phyloP scores from a whole-genome alignment of 2,888 invertebrate genomes.

The Mythimna ferrago region DNA sequence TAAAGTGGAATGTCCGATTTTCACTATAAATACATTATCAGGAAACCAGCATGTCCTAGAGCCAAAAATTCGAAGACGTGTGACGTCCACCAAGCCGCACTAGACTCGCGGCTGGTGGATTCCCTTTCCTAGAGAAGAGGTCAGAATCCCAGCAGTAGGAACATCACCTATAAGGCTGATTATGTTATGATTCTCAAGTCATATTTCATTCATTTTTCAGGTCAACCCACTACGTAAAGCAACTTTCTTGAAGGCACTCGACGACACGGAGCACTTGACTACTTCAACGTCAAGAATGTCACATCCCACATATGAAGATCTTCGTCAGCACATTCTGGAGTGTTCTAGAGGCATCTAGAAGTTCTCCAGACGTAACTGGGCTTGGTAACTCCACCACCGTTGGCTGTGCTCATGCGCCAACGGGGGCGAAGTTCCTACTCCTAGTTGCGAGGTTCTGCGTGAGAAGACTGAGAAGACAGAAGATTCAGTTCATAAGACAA shows the following conservation, averaged over 20 bases:
- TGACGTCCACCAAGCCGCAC: no score
- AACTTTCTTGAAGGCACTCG: background rate
- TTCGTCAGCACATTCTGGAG: slow-evolving; percentile 21
- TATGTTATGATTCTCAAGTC: slow-evolving; percentile 6
- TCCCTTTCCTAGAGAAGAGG: no score
- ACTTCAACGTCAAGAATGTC: no score
- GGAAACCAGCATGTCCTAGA: no score
- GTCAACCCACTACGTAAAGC: background rate
- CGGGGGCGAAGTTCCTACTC: slow-evolving; percentile 95
- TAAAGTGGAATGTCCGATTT: no score
- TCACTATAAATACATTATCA: no score
- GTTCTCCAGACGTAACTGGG: slow-evolving; percentile 85
- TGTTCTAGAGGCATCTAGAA: slow-evolving; percentile 40
- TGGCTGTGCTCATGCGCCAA: slow-evolving; percentile 93
- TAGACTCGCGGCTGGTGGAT: no score
- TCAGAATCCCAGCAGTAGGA: no score
- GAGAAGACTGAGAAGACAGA: slow-evolving; percentile 3
- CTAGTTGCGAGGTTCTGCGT: slow-evolving; percentile 89
- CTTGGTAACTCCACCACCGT: slow-evolving; percentile 97
- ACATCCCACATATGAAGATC: no score
- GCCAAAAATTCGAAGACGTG: no score
- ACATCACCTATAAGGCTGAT: no score
- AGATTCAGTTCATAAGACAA: background rate
- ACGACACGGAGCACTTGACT: background rate
- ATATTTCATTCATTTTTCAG: slow-evolving; percentile 16